These are phyloP conservation scores for Diplosoma virens DNA, from an alignment of 23 tunicate genomes.

Conservation along the genomic window DNA sequence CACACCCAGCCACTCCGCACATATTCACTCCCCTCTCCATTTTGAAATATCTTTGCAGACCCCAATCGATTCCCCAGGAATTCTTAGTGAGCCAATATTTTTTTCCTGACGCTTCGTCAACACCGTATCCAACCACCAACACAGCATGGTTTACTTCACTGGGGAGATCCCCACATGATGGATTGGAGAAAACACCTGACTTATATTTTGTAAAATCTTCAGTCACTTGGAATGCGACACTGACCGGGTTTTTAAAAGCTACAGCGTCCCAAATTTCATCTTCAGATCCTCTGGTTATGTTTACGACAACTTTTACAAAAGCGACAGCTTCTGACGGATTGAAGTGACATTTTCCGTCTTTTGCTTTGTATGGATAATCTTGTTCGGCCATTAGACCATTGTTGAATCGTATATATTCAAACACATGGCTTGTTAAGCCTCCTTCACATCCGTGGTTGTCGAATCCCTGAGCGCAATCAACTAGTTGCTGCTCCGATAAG, in stretches of 20 bases:
- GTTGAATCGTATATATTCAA: constrained; percentile 89
- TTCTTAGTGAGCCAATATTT: constrained; percentile 94
- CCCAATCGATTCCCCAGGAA: constrained; percentile 94
- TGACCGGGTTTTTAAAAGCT: constrained; percentile 65
- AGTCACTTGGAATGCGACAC: constrained; percentile 87
- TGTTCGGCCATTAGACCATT: constrained; percentile 72
- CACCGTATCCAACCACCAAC: constrained; percentile 85
- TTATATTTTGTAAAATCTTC: constrained; percentile 73
- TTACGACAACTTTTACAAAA: constrained; percentile 60
- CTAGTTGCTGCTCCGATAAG: constrained; percentile 90
- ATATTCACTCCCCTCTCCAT: constrained; percentile 86
- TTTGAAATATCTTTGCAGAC: constrained; percentile 81
- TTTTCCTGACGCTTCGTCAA: constrained; percentile 38
- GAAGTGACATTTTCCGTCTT: constrained; percentile 68
- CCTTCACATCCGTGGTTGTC: constrained; percentile 92
- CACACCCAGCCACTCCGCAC: constrained; percentile 92
- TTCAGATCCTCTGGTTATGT: constrained; percentile 89
- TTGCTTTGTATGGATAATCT: constrained; percentile 76
- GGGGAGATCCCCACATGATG: constrained; percentile 68
- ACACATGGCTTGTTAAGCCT: constrained; percentile 93
- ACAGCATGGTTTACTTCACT: constrained; percentile 95
- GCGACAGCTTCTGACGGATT: constrained; percentile 52
- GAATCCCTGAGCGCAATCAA: constrained; percentile 87
- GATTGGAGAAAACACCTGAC: constrained; percentile 77
- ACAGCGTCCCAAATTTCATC: constrained; percentile 58